These are phyloP conservation scores for Odontomyia ornata DNA, from an alignment of 2,888 invertebrate genomes.

Conservation along the genomic window DNA sequence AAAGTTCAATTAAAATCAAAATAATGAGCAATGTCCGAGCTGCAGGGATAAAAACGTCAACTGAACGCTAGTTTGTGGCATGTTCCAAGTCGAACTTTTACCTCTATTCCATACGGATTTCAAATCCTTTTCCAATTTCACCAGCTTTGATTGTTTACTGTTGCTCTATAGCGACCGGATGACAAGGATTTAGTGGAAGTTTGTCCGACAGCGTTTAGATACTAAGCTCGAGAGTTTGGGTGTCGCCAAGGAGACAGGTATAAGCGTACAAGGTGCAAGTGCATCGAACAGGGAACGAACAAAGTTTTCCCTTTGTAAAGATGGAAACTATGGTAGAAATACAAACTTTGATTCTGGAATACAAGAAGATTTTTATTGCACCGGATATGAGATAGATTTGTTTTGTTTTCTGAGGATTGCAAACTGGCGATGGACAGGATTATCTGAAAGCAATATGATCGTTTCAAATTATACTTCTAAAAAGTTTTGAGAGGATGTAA, in stretches of 20 bases:
- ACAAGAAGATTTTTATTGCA: too few species aligned
- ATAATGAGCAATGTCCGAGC: conserved; percentile 36
- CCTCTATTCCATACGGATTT: conserved; percentile 6
- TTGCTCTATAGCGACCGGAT: conserved; percentile 4
- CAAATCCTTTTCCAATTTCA: conserved; percentile 20
- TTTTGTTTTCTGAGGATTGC: too few species aligned
- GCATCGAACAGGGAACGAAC: not conserved
- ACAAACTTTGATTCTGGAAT: not conserved
- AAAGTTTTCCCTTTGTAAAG: not conserved
- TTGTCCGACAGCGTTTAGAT: not conserved
- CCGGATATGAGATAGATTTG: too few species aligned
- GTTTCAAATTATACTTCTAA: too few species aligned
- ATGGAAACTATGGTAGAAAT: not conserved
- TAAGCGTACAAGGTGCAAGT: too few species aligned
- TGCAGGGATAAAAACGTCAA: conserved; percentile 18
- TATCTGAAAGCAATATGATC: too few species aligned
- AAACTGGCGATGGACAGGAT: too few species aligned
- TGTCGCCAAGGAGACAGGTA: not conserved
- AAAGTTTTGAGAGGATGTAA: too few species aligned
- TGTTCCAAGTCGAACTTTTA: not conserved
- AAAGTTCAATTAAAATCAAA: conserved; percentile 42
- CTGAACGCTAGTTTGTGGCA: not conserved
- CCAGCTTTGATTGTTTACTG: conserved; percentile 24
- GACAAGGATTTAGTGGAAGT: not conserved
- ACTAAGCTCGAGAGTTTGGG: not conserved